Base-by-base conservation (phyloP, 2,797 vertebrate genomes). In the Apogon talboti region DNA sequence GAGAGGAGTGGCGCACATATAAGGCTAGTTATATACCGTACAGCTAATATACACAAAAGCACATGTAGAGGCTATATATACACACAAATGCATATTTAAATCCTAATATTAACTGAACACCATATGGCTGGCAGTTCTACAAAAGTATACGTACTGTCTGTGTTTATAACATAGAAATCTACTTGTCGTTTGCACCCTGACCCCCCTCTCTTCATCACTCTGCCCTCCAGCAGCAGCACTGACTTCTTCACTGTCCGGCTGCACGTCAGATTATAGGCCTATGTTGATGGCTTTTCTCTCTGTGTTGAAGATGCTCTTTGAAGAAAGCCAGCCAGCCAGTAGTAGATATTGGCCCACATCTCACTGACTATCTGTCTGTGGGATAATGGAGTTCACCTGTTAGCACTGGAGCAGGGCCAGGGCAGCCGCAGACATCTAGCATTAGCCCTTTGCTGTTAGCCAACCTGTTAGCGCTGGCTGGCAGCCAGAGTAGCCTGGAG, bases 311-410 rank as follows among this genome's bases (percentile, higher is more conserved):
- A 76, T 77, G 53, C 74, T 65, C 79, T 92, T 88, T 91, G 78
- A 90, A 89, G 84, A 74, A 41, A 71, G 70, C 60, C 73, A 72
- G 68, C 74, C 77, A 81, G 64, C 58, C 73, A 55, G 81, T 76
- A 78, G 86, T 81, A 87, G 80, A 85, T 85, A 85, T 87, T 84
- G 84, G 86, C 86, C 78, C 74, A 74, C 84, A 71, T 90, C 76
- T 84, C 61, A 81, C 71, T 65, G 70, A 72, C 75, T 87, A 79
- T 88, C 84, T 79, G 80, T 84, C 84, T 87, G 71, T 64, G 60
- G 79, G 76, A 89, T 92, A 90, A 92, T 90, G 82, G 87, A 90
- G 86, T 85, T 92, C 92, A 92, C 91, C 92, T 93, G 90, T 87
- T 86, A 80, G 85, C 73, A 57, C 86, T 92, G 93, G 92, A 92